Evolutionary conservation across 2,113 vertebrate species (phyloP), one percentile per base, ranked within the genome.

Genomic region (Tragelaphus scriptus): DNA sequence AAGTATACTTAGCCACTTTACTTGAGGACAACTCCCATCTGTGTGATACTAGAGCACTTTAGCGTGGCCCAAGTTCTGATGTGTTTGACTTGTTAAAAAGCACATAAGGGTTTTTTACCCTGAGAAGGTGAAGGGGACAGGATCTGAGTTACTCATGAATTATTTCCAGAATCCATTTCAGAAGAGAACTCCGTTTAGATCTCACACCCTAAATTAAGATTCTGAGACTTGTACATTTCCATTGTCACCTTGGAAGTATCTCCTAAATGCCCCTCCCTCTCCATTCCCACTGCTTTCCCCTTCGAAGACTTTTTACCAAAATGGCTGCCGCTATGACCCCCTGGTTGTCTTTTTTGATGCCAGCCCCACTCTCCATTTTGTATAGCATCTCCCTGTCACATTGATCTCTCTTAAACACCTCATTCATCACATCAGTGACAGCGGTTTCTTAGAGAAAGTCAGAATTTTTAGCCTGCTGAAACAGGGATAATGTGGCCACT

Each of bases 71-170:
- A 80, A 95, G 36, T 97, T 96, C 90, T 97, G 84, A 97, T 81
- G 85, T 96, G 63, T 90, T 91, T 97, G 55, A 93, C 26, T 94
- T 96, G n/a, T 77, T 97, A 84, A 95, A 53, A 96, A 93, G 51
- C 55, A 84, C 44, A 53, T 63, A 65, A 51, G 0, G 15, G 28
- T 94, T 96, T 75, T 71, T 90, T 53, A 90, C 49, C 30, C 59
- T 10, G n/a, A 86, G 40, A 71, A 93, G 65, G 82, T 40, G 36
- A 94, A 91, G 32, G 56, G 55, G 63, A 3, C 14, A 92, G 55
- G 30, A 71, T 96, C 63, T 47, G 58, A 89, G 84, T 95, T 30
- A 79, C 71, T 93, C 13, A 51, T 49, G 85, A 68, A 92, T 96
- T 81, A 86, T 96, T 90, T 94, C 51, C 75, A 63, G 85, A 94